Base-by-base conservation (phyloP, 2,113 vertebrate species). In the Limanda limanda region DNA sequence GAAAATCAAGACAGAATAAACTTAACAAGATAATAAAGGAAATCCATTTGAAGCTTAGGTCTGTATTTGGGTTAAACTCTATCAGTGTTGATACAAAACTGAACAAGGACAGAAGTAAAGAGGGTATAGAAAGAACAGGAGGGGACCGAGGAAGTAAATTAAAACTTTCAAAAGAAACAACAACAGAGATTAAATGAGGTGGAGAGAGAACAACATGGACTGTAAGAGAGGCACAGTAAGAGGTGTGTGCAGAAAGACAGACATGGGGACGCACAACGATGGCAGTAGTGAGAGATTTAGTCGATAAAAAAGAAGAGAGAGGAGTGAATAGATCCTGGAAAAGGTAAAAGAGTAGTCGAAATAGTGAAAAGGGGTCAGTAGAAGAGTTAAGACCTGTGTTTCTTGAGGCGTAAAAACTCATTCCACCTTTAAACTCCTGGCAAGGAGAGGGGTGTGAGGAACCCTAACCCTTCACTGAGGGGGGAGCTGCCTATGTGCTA, bases 391-490 rank as follows among this genome's bases (percentile, higher is more conserved):
- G 88, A 85, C 79, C 73, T 14, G 70, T 80, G 86, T 61, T 65
- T 78, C 45, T 51, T 81, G 61, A 85, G 80, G 89, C 83, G 55
- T 89, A 79, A 89, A 90, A 92, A 89, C 86, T 88, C 86, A 89
- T 91, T 91, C 81, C 89, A 90, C 86, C 89, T 90, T 83, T 86
- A 73, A 79, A 85, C 86, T 85, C 72, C 76, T 24, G 45, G 68
- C 51, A 24, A 71, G 52, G 52, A 61, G 78, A 80, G 58, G 35
- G 61, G 62, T 18, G 68, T 17, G 21, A 77, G n/a, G 69, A 11
- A 14, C 71, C 45, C 40, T 77, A n/a, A n/a, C n/a, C 73, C 58
- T 52, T 15, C 74, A 56, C 78, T 72, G 58, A 63, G 54, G 20
- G 54, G 18, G 0, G 10, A 35, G 59, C 47, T 48, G 66, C 61